These are phyloP conservation scores for Drosophila lacteicornis DNA, from an alignment of 1,140 invertebrate species.

Conservation along the genomic window DNA sequence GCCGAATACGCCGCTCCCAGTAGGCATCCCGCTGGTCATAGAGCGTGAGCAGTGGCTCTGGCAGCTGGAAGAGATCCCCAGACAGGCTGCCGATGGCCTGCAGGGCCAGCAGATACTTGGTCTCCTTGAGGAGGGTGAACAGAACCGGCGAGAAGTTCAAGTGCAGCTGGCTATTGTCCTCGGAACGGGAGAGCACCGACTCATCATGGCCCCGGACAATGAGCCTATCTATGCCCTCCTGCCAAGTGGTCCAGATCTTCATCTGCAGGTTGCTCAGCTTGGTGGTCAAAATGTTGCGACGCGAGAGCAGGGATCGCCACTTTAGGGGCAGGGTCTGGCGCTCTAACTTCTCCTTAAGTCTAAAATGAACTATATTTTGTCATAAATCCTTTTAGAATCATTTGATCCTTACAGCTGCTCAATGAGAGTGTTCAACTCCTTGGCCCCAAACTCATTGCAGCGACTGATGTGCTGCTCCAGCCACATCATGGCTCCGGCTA, in stretches of 20 bases:
- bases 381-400: not conserved
- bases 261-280: conserved; percentile 76
- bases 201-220: conserved; percentile 67
- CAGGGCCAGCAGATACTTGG: conserved; percentile 71
- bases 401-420: conserved; percentile 54
- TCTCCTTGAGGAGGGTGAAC: conserved; percentile 72
- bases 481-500: conserved; percentile 89
- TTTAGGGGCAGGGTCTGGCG: conserved; percentile 24
- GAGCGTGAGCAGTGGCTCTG: conserved; percentile 85
- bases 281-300: conserved; percentile 75
- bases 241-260: conserved; percentile 79
- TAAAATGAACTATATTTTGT: not conserved
- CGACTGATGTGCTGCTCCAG: conserved; percentile 86
- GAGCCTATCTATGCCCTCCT: conserved; percentile 61
- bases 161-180: conserved; percentile 33
- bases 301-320: conserved; percentile 55
- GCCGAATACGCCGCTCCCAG: conserved; percentile 81
- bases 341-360: conserved; percentile 48
- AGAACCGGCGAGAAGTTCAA: conserved; percentile 71
- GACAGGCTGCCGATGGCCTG: conserved; percentile 56
- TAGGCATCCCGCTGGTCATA: conserved; percentile 85
- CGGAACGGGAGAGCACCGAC: conserved; percentile 41
- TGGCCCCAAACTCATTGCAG: conserved; percentile 63
- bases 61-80: conserved; percentile 80
- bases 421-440: conserved; percentile 58